These are phyloP conservation scores for Enteromius afrohamiltoni DNA, from an alignment of 2,797 vertebrate genomes.

Conservation along the genomic window DNA sequence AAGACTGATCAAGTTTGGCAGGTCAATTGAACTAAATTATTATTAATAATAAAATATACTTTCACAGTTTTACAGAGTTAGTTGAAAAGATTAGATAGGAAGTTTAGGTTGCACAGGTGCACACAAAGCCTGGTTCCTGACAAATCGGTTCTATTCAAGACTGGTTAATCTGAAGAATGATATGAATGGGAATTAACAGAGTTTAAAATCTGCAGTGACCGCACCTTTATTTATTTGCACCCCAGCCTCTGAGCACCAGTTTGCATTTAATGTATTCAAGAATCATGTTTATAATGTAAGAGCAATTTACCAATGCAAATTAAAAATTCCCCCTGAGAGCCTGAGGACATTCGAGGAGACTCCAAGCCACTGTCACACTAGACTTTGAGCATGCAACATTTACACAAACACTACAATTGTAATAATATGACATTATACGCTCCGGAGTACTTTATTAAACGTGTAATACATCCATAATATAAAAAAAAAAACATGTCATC, in stretches of 20 bases:
- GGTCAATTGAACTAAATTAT: neutral
- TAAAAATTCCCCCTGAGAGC: neutral
- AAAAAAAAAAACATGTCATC: neutral
- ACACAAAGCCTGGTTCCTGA: neutral
- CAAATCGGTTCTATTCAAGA: neutral
- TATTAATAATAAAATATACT: neutral
- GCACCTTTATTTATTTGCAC: neutral
- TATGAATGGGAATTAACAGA: neutral
- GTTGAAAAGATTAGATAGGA: neutral
- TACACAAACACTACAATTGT: neutral
- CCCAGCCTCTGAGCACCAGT: neutral
- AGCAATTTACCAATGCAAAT: constrained; percentile 26
- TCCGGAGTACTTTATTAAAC: neutral
- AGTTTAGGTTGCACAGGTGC: neutral
- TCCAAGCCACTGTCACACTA: neutral
- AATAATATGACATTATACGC: neutral
- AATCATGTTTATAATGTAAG: constrained; percentile 9
- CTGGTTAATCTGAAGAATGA: neutral
- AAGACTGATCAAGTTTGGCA: too few relatives aligned
- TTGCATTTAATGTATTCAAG: neutral
- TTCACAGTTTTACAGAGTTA: neutral
- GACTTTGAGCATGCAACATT: neutral
- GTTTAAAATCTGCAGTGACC: too few relatives aligned
- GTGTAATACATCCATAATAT: neutral
- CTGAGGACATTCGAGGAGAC: neutral